Evolutionary conservation across 1,140 invertebrate species (phyloP).

Genomic region (Hirudo medicinalis): DNA sequence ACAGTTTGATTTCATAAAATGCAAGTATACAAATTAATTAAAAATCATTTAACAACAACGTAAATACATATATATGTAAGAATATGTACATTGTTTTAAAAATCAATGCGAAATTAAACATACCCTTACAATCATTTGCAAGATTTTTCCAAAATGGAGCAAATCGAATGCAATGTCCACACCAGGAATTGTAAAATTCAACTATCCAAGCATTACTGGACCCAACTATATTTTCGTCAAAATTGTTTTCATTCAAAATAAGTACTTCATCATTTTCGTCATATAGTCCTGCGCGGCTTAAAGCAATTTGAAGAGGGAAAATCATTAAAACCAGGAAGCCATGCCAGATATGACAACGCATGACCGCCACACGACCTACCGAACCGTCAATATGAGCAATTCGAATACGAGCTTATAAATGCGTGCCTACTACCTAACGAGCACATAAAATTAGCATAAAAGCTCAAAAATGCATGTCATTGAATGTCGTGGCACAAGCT

Average conservation of each 20-base stretch:
- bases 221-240: constrained; percentile 25
- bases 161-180: constrained; percentile 38
- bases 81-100: not conserved
- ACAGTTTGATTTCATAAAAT: not conserved
- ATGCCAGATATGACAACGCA: too few species aligned
- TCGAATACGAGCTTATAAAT: too few species aligned
- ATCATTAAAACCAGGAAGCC: too few species aligned
- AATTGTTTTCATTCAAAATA: constrained; percentile 19
- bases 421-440: too few species aligned
- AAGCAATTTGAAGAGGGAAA: too few species aligned
- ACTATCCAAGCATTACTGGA: constrained; percentile 33
- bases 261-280: constrained; percentile 15
- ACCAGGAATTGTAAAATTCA: constrained; percentile 41
- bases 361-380: too few species aligned
- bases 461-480: too few species aligned
- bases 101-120: not conserved
- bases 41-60: constrained; percentile 2
- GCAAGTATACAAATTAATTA: constrained; percentile 2
- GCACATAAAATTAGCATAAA: too few species aligned
- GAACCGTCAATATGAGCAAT: too few species aligned
- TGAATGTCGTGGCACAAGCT: too few species aligned
- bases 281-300: not conserved
- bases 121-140: constrained; percentile 31
- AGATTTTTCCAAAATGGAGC: constrained; percentile 33
- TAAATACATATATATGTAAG: not conserved